Evolutionary conservation across 2,113 vertebrate genomes (phyloP), one percentile per base, ranked within the genome.

Genomic region (Forbesichthys agassizii): DNA sequence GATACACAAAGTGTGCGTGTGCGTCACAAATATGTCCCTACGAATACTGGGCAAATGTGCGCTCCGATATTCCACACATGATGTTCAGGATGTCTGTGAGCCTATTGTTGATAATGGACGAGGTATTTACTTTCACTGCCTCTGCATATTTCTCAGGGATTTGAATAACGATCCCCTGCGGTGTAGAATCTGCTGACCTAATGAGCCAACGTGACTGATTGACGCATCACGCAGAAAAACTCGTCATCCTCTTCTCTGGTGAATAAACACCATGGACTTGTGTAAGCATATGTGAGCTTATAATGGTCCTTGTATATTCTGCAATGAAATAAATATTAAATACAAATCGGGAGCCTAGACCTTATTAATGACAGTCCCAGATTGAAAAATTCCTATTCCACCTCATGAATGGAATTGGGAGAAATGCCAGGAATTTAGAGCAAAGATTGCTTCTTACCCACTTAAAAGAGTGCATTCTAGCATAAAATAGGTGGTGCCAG

Each of bases 131-230:
- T 87, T 86, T 83, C 69, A 79, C 67, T 33, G 65, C 77, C 77
- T 82, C 70, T 81, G 81, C 86, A 88, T 86, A 84, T 81, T 83
- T 78, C n/a, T 73, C 47, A 55, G 46, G 72, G 62, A 82, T 89
- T 88, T 84, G 74, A 88, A 88, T 87, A 82, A 80, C 68, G 49
- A 73, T 80, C 46, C 77, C 65, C 68, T 1, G 83, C 74, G 86
- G 61, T 81, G 78, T 36, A 48, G 75, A 84, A 87, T 86, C 55
- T 86, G 89, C 85, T 86, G 86, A 90, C 86, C 85, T 88, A 86
- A 88, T 75, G 76, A 80, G 71, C 62, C 68, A 62, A 62, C 66
- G 78, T 81, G 79, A 88, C 77, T 85, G 83, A 85, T 70, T 83
- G 86, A 88, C 85, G 78, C 84, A 51, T 57, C 65, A 84, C 27